Conservation (phyloP, 2,113 vertebrate species). For the Malurus melanocephalus region DNA sequence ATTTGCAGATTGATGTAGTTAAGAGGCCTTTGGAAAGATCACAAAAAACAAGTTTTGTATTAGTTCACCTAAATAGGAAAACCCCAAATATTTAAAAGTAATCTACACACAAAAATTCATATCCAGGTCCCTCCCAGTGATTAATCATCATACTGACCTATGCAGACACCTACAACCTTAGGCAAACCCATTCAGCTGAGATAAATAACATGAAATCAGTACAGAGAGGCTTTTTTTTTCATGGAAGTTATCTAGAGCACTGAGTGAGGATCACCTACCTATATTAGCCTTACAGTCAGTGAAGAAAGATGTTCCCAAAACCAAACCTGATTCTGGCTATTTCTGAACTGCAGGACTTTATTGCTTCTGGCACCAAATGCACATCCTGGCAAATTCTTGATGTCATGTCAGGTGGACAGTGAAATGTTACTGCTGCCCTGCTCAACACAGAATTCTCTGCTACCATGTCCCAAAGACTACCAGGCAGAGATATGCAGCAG, state of each 20-base stretch:
- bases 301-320: not conserved
- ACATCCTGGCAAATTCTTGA: not conserved
- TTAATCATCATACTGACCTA: not conserved
- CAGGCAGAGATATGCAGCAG: not conserved
- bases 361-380: not conserved
- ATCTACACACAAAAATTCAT: not conserved
- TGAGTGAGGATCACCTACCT: not conserved
- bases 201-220: not conserved
- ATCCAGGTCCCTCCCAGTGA: not conserved
- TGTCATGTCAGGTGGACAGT: not conserved
- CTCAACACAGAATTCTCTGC: not conserved
- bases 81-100: not conserved
- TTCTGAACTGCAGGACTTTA: not conserved
- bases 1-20: not conserved
- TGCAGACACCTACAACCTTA: not conserved
- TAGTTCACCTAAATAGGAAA: not conserved
- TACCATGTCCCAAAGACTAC: not conserved
- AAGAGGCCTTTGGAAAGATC: not conserved
- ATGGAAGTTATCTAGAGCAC: not conserved
- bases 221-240: not conserved
- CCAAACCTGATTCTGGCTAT: not conserved
- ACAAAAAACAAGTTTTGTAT: not conserved
- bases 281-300: not conserved
- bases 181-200: not conserved
- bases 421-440: not conserved